Percentiles rank a stretch among this genome's conserved stretches.
Evolutionary conservation across 1,140 invertebrate species (phyloP).

Genomic region (Magallana gigas): DNA sequence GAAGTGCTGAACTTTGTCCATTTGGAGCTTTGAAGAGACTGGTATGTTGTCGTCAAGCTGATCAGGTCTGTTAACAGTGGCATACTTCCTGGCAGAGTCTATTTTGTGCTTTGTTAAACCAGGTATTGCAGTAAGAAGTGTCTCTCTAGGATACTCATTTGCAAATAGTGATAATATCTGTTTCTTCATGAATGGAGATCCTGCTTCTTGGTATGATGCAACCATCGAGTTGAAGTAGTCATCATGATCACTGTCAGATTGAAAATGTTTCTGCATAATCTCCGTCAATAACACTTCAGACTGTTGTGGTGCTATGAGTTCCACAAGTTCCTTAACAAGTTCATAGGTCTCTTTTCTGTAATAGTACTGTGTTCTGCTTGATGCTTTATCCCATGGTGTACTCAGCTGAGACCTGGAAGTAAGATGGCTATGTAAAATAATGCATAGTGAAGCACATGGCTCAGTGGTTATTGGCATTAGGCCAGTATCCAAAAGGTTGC

Average conservation of each 20-base stretch:
- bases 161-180: constrained; percentile 42
- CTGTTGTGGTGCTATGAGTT: neutral
- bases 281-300: neutral
- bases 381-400: neutral
- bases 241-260: neutral
- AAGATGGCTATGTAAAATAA: neutral
- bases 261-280: neutral
- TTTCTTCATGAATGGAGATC: neutral
- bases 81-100: constrained; percentile 34
- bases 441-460: no score
- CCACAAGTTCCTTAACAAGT: neutral
- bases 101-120: constrained; percentile 36
- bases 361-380: neutral
- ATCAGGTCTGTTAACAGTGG: neutral
- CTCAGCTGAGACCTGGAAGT: neutral
- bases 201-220: neutral
- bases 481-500: no score
- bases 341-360: neutral
- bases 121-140: constrained; percentile 17
- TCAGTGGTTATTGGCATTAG: no score
- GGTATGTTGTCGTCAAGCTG: neutral
- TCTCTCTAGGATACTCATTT: constrained; percentile 31
- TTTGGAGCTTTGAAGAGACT: neutral
- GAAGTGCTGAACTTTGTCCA: constrained; percentile 21
- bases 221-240: neutral